Conservation (phyloP, 1,140 invertebrate genomes). For the Probaryconus sp. region DNA sequence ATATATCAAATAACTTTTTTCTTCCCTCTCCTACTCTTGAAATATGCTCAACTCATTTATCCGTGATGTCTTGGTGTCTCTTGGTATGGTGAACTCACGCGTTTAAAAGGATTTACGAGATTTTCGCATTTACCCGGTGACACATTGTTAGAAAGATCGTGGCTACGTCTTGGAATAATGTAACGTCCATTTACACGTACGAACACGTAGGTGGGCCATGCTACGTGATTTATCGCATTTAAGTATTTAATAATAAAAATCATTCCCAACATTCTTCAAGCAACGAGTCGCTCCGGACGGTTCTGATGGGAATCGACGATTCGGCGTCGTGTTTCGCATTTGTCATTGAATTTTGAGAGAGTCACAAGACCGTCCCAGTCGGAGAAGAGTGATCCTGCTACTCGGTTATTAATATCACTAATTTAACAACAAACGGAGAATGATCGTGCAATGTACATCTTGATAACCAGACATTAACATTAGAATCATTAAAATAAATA, state of each 20-base stretch:
- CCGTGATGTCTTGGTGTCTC: constrained; percentile 9
- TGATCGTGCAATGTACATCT: constrained; percentile 38
- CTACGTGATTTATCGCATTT: constrained; percentile 45
- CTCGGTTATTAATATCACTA: constrained; percentile 55
- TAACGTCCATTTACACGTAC: constrained; percentile 40
- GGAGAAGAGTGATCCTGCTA: constrained; percentile 12
- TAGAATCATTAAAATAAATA: neutral
- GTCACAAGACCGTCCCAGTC: constrained; percentile 20
- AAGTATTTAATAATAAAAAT: constrained; percentile 47
- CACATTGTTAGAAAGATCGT: constrained; percentile 28
- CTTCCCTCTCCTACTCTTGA: neutral
- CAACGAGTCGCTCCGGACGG: neutral
- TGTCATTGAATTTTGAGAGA: constrained; percentile 44
- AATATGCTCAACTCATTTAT: constrained; percentile 23
- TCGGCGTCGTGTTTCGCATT: constrained; percentile 38
- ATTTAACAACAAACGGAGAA: constrained; percentile 43
- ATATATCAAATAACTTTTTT: constrained; percentile 15
- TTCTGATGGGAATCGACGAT: constrained; percentile 47
- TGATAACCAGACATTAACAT: constrained; percentile 33
- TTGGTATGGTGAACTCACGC: neutral
- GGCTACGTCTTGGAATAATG: constrained; percentile 21
- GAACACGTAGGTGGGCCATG: constrained; percentile 45
- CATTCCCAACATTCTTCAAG: constrained; percentile 25
- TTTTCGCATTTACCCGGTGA: constrained; percentile 47
- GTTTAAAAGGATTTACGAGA: constrained; percentile 51